Evolutionary conservation across 2,113 vertebrate genomes (phyloP), one percentile per base, ranked within the genome.

Genomic region (Pseudopipra pipra): DNA sequence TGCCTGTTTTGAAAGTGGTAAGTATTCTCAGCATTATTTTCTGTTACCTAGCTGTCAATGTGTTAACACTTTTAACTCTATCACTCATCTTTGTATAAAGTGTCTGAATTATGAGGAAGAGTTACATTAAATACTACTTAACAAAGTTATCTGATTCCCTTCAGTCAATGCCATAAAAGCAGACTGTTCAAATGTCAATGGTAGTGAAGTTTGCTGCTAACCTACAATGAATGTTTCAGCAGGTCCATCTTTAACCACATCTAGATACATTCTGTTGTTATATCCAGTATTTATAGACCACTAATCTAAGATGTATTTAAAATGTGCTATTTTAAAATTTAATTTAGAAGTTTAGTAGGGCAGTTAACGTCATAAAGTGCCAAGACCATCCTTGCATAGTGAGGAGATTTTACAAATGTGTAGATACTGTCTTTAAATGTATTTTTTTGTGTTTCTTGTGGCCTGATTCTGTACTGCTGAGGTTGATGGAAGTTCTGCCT

Each of bases 1-100:
- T 92, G 99, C 99, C 93, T 99, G 99, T 96, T 99, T 99, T 97
- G 99, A 99, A 97, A 99, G 99, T 73, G 99, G 99, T 99, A 95
- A 99, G 99, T 98, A 6, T 84, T 78, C 82, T 52, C 67, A 70
- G 17, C 14, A 4, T 76, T 91, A 33, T 31, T 54, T 70, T 70
- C 10, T 83, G 11, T 56, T 88, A 81, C 3, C 14, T 27, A 63
- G 12, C 41, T 87, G 31, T 75, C n/a, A 35, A 3, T 56, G 6
- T 47, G 65, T 44, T 87, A 12, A 72, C n/a, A 54, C 49, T 77
- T 37, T 7, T 46, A 37, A 82, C 33, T 61, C 6, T 55, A 33
- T 24, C 55, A 16, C 56, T 37, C 5, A 39, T 78, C 54, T 83
- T 27, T 71, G 28, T 54, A 39, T 47, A 67, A 78, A 86, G 19